Evolutionary conservation across 2,113 vertebrate species (phyloP).

Genomic region (Rhinolophus sinicus): DNA sequence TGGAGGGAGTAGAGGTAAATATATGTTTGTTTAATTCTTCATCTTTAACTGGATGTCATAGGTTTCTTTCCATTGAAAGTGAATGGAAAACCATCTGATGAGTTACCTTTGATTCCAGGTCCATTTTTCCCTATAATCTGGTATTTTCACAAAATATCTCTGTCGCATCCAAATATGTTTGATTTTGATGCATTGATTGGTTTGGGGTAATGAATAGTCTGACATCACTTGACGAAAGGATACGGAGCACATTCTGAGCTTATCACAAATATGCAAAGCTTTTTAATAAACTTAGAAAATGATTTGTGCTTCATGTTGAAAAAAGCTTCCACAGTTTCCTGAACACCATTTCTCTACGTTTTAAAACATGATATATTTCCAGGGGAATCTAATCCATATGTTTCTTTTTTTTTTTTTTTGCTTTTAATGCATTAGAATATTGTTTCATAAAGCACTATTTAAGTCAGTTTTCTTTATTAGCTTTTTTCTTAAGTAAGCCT

Average conservation of each 20-base stretch:
- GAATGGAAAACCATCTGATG: neutral
- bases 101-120: neutral
- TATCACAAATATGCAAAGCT: neutral
- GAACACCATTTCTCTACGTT: constrained; percentile 22
- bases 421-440: constrained; percentile 51
- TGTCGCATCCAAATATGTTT: neutral
- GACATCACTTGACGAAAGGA: neutral
- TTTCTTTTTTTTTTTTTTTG: constrained; percentile 38
- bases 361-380: constrained; percentile 34
- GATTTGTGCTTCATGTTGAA: constrained; percentile 25
- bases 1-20: neutral
- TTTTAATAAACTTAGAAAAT: constrained; percentile 33
- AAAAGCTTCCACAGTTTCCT: neutral
- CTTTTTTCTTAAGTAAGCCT: constrained; percentile 38
- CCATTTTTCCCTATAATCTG: neutral
- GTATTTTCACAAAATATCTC: neutral
- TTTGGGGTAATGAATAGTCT: neutral
- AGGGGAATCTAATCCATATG: constrained; percentile 51
- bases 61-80: neutral
- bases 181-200: neutral
- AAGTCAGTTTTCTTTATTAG: constrained; percentile 46
- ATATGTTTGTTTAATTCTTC: neutral
- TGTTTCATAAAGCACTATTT: constrained; percentile 23
- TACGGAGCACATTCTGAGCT: neutral
- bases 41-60: neutral